Evolutionary conservation across 2,888 invertebrate genomes (phyloP), one percentile per base, ranked within the genome.

Genomic region (Thecophora atra): DNA sequence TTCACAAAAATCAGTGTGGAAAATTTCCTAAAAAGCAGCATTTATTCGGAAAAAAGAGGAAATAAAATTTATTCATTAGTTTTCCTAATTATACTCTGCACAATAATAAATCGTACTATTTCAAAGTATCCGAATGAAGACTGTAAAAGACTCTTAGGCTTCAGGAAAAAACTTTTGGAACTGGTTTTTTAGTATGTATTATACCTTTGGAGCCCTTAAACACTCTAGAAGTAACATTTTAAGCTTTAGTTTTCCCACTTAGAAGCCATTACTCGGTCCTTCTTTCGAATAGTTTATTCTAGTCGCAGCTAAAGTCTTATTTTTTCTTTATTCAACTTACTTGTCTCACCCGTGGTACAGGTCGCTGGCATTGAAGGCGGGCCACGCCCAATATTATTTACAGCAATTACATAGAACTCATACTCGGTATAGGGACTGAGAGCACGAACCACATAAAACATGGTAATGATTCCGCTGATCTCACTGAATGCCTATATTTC

Each of bases 311-410:
- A n/a, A 17, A 17, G 47, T 47, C 44, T 44, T 7, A 44, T 13
- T n/a, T 47, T 47, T 47, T 47, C 5, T 1, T 3, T 47, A 5
- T 47, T 47, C 47, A n/a, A 47, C 47, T 47, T 91, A 98, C 97
- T 96, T 89, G 97, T 95, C 91, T 98, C 98, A 82, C 96, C 97
- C 28, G 99, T 99, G 77, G 97, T 97, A 81, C 97, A 94, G 82
- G 94, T 92, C 60, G 94, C 94, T 0, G 97, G 93, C 26, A 92
- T 89, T 76, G 97, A 97, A 3, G 96, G 93, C 51, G 93, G 92
- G 51, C 99, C 97, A 75, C 96, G 90, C 58, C 99, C 99, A 78
- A 97, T 94, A 86, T 93, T 93, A 89, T 98, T 99, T 70, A 96
- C 96, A 28, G 97, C 98, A 79, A 96, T 94, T 78, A 99, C 96